Percentiles rank a stretch among this genome's conserved stretches.
These are phyloP conservation scores for Hesperia comma DNA, from an alignment of 2,888 invertebrate species.

Conservation along the genomic window DNA sequence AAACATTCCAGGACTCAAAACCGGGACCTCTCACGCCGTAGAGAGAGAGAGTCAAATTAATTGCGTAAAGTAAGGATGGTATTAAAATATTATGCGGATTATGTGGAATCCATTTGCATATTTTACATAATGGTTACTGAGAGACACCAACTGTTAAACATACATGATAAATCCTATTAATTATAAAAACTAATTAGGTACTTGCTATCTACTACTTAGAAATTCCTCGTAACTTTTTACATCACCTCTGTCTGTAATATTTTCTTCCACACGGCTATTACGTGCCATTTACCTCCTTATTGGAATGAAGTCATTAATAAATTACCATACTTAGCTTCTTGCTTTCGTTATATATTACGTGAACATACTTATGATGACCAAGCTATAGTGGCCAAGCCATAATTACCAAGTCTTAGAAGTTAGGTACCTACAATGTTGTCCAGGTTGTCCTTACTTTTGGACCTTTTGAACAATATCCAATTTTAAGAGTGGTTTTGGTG, in stretches of 20 bases:
- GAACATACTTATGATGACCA: constrained; percentile 3
- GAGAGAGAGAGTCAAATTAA: neutral
- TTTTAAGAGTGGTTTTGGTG: too few species aligned
- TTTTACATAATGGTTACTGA: neutral
- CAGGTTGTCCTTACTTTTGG: too few species aligned
- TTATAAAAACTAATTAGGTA: neutral
- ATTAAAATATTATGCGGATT: too few species aligned
- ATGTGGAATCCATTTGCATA: neutral
- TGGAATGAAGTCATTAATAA: constrained; percentile 32
- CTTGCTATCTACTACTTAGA: neutral
- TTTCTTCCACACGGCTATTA: constrained; percentile 15
- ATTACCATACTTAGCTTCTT: constrained; percentile 27
- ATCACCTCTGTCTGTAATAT: constrained; percentile 1
- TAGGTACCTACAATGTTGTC: too few species aligned
- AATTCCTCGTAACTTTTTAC: constrained; percentile 7
- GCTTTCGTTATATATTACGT: constrained; percentile 24
- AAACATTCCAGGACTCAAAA: too few species aligned
- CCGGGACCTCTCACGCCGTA: too few species aligned
- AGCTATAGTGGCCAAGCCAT: neutral
- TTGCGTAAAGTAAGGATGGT: neutral
- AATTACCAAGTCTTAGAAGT: too few species aligned
- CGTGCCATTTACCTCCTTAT: constrained; percentile 21
- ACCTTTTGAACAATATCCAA: too few species aligned
- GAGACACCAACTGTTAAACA: neutral
- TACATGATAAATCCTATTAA: neutral